These are phyloP conservation scores for Patella ulyssiponensis DNA, from an alignment of 2,888 invertebrate species.

Conservation along the genomic window DNA sequence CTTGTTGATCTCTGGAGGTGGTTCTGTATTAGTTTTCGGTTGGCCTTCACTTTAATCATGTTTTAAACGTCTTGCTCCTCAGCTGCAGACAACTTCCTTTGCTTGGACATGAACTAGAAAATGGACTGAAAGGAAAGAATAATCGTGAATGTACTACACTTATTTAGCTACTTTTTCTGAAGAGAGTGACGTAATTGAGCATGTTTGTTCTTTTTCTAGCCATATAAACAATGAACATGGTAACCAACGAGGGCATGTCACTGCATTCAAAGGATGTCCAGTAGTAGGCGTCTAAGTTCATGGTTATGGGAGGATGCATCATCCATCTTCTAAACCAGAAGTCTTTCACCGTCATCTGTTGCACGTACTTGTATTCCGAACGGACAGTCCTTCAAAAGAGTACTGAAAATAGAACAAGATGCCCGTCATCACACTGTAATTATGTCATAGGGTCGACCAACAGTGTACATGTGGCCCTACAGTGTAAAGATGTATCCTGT, in stretches of 20 bases:
- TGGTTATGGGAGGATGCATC: not conserved
- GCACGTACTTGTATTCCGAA: not conserved
- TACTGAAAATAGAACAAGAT: not conserved
- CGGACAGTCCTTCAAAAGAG: not conserved
- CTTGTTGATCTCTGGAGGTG: not conserved
- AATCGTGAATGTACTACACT: not conserved
- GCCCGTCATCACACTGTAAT: not conserved
- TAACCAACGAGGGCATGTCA: not conserved
- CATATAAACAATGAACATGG: not conserved
- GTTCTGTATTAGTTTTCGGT: not conserved
- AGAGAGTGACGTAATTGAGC: not conserved
- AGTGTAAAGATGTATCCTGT: too few relatives aligned
- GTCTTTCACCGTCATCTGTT: not conserved
- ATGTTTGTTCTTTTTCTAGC: not conserved
- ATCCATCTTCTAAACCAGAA: not conserved
- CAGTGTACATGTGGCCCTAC: too few relatives aligned
- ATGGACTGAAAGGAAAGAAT: conserved; percentile 3
- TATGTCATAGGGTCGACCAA: too few relatives aligned
- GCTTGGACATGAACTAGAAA: not conserved
- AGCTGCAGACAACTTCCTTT: not conserved
- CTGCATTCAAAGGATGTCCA: not conserved
- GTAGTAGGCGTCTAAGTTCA: not conserved
- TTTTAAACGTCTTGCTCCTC: not conserved
- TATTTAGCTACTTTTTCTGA: not conserved
- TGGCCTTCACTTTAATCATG: not conserved